Percentiles rank a stretch among this genome's conserved stretches.
These are phyloP conservation scores for Dasysyrphus tricinctus DNA, from an alignment of 2,888 invertebrate species.

Conservation along the genomic window DNA sequence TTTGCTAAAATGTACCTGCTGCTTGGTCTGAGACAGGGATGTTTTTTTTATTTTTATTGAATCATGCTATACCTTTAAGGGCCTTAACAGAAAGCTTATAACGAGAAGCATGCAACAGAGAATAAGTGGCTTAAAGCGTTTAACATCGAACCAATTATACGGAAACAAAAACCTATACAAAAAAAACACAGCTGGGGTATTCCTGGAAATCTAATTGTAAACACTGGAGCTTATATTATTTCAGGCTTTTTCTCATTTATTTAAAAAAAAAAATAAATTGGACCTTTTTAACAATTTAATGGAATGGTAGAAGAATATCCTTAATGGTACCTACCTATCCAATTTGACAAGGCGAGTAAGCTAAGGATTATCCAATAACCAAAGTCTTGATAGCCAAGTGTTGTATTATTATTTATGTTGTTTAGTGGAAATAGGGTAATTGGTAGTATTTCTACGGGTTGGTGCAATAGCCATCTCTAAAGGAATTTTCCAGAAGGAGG, in stretches of 20 bases:
- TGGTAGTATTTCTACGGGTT: no score
- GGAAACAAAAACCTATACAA: constrained; percentile 49
- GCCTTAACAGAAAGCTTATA: background rate
- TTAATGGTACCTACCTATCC: background rate
- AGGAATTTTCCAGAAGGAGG: no score
- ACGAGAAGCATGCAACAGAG: constrained; percentile 11
- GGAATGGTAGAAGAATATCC: background rate
- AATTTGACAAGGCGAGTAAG: background rate
- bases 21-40: constrained; percentile 5
- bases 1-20: constrained; percentile 10
- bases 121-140: constrained; percentile 49
- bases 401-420: background rate
- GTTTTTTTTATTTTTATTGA: constrained; percentile 13
- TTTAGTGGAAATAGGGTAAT: background rate
- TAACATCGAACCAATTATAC: constrained; percentile 55
- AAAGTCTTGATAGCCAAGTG: no score
- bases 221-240: constrained; percentile 17
- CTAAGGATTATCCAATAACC: background rate
- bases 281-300: background rate
- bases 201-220: constrained; percentile 15
- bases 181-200: constrained; percentile 36
- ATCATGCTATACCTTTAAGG: background rate
- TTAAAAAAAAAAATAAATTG: background rate
- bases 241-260: background rate
- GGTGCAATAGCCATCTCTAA: no score